Conservation (phyloP, 2,888 invertebrate genomes). For the Papilio elwesi region DNA sequence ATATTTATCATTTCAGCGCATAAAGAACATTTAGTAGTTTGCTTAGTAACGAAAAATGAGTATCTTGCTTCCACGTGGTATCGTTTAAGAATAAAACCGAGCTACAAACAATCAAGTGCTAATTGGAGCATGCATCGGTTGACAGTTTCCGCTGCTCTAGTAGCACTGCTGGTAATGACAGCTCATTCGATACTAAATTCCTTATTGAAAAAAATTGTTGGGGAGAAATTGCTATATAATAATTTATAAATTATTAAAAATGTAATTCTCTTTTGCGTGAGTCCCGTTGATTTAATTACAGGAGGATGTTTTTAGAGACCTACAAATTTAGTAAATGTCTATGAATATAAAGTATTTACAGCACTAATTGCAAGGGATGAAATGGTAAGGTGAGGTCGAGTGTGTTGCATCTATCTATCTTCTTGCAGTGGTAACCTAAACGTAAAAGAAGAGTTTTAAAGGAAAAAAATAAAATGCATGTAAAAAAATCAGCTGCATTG, state of each 20-base stretch:
- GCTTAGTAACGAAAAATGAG: not conserved
- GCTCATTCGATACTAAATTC: constrained; percentile 31
- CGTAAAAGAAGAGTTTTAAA: too few species aligned
- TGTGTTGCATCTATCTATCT: too few species aligned
- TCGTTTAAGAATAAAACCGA: constrained; percentile 19
- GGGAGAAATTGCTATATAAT: not conserved
- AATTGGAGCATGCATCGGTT: constrained; percentile 52
- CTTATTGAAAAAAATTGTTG: not conserved
- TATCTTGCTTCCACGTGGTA: constrained; percentile 8
- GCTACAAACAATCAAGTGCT: constrained; percentile 45
- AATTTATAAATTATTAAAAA: not conserved
- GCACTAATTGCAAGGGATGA: too few species aligned
- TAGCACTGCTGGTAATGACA: constrained; percentile 42
- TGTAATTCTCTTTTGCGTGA: not conserved
- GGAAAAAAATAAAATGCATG: too few species aligned
- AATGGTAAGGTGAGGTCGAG: too few species aligned
- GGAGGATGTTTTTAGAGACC: too few species aligned
- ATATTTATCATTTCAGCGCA: not conserved
- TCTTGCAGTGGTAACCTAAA: too few species aligned
- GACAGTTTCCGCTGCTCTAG: constrained; percentile 47
- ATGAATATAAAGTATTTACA: too few species aligned
- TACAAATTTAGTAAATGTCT: too few species aligned
- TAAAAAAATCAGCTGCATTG: too few species aligned
- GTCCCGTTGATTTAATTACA: too few species aligned
- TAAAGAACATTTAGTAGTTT: not conserved